Conservation (phyloP, 1,140 invertebrate species). For the Penaeus vannamei region DNA sequence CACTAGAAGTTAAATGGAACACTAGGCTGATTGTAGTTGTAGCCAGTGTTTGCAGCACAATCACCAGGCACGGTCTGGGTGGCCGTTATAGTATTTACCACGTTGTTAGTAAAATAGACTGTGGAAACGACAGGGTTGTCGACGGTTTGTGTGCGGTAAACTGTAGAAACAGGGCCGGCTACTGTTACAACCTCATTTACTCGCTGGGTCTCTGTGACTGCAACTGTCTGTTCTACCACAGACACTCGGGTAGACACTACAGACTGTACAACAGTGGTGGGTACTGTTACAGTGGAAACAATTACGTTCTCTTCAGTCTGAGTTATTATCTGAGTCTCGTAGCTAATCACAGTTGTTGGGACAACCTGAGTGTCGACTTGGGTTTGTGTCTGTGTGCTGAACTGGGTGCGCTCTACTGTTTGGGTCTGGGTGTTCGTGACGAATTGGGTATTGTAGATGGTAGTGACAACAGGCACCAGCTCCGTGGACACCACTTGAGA, state of each 20-base stretch:
- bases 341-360: constrained; percentile 36
- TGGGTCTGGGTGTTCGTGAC: constrained; percentile 43
- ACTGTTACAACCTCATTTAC: constrained; percentile 26
- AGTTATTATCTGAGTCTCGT: constrained; percentile 43
- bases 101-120: constrained; percentile 17
- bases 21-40: constrained; percentile 19
- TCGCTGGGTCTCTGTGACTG: constrained; percentile 36
- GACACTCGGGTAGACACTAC: constrained; percentile 45
- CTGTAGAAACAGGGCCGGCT: not conserved
- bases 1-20: constrained; percentile 37
- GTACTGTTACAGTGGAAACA: constrained; percentile 17
- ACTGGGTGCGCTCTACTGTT: constrained; percentile 34
- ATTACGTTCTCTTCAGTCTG: constrained; percentile 39
- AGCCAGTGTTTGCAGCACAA: constrained; percentile 30
- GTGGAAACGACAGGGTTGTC: constrained; percentile 33
- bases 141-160: constrained; percentile 3
- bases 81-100: constrained; percentile 17
- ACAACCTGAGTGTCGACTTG: constrained; percentile 43
- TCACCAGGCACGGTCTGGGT: constrained; percentile 43
- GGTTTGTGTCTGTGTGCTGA: constrained; percentile 41
- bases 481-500: constrained; percentile 56
- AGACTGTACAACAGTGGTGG: constrained; percentile 29
- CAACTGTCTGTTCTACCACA: constrained; percentile 36
- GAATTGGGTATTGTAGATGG: constrained; percentile 46
- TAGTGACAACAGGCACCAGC: constrained; percentile 58